Conservation (phyloP, 2,797 vertebrate genomes). For the Phoeniculus purpureus region DNA sequence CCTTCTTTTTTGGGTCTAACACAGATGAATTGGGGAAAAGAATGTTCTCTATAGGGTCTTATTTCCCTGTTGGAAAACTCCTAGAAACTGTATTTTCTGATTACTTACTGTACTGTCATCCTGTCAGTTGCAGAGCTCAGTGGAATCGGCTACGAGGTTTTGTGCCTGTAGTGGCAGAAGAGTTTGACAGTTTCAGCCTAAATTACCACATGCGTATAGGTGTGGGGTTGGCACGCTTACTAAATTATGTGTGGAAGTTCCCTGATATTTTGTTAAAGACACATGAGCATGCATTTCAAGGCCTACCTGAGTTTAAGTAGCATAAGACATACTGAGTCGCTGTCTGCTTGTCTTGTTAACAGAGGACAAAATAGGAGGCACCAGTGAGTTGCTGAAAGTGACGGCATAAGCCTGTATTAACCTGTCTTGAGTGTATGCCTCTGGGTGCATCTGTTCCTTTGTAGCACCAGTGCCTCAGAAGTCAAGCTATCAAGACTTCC, state of each 20-base stretch:
- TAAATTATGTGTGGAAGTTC: not conserved
- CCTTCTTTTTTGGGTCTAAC: not conserved
- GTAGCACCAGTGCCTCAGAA: not conserved
- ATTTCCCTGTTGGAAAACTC: not conserved
- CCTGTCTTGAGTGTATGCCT: not conserved
- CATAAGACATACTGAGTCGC: not conserved
- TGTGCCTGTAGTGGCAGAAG: fast-evolving
- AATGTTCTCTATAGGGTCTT: not conserved
- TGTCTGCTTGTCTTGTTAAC: not conserved
- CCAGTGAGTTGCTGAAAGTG: not conserved
- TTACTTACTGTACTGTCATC: not conserved
- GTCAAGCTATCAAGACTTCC: not conserved
- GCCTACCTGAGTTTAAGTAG: not conserved
- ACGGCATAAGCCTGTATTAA: not conserved
- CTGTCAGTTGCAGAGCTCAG: not conserved
- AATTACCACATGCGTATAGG: not conserved
- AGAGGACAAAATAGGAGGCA: not conserved
- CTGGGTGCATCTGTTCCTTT: not conserved
- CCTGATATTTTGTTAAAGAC: not conserved
- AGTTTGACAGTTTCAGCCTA: not conserved
- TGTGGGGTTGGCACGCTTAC: not conserved
- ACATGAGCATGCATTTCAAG: not conserved
- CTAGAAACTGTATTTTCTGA: not conserved
- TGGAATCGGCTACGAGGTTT: not conserved
- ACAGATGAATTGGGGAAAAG: not conserved